Conservation (phyloP, 2,113 vertebrate genomes). For the Zosterops borbonicus region DNA sequence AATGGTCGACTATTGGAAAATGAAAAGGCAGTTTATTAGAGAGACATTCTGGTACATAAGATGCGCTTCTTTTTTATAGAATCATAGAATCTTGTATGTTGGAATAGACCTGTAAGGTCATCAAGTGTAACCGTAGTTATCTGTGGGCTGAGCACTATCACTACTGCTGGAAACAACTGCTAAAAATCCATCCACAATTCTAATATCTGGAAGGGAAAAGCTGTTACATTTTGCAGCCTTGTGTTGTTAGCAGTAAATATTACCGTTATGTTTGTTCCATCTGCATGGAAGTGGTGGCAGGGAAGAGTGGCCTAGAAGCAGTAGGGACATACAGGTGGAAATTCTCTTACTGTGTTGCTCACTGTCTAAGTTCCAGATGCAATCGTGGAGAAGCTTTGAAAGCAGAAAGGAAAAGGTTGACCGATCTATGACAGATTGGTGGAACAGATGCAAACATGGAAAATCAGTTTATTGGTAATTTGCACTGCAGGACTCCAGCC, state of each 20-base stretch:
- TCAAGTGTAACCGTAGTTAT: rapidly evolving
- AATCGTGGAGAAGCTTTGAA: neutral
- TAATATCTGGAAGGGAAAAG: neutral
- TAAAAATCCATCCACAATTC: neutral
- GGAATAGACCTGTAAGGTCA: neutral
- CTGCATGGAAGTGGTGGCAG: neutral
- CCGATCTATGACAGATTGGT: neutral
- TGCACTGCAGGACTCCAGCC: neutral
- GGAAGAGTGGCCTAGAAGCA: neutral
- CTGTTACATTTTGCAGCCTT: neutral
- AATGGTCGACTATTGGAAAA: neutral
- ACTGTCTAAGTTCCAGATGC: neutral
- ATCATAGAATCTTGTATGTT: neutral
- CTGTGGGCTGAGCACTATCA: neutral
- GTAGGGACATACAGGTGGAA: neutral
- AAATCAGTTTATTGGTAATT: neutral
- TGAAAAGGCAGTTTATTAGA: neutral
- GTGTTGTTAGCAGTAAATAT: neutral
- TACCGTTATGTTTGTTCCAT: neutral
- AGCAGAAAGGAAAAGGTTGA: neutral
- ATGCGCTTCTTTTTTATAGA: neutral
- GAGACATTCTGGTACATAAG: neutral
- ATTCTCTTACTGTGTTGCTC: neutral
- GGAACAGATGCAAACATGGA: neutral
- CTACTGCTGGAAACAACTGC: neutral